Conservation (phyloP, 2,888 invertebrate species). For the Diadegma fenestrale region DNA sequence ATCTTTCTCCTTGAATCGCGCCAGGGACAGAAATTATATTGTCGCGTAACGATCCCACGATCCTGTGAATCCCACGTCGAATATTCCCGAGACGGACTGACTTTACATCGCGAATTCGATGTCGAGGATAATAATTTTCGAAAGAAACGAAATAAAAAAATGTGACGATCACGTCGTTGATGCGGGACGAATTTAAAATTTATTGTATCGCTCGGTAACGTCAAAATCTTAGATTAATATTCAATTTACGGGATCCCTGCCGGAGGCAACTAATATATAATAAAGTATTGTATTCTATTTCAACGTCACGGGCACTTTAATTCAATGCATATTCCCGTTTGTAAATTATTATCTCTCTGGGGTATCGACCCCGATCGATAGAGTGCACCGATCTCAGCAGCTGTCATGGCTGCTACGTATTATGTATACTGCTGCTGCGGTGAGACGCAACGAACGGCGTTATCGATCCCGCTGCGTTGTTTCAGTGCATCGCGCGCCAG, state of each 20-base stretch:
- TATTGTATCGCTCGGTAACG: conserved; percentile 45
- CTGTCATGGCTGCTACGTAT: conserved; percentile 49
- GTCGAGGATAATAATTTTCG: no score
- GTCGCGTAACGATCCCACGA: background rate
- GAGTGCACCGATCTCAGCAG: conserved; percentile 63
- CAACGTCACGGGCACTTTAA: conserved; percentile 67
- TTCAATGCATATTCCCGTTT: conserved; percentile 67
- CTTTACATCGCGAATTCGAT: no score
- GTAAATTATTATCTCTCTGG: conserved; percentile 69
- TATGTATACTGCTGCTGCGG: conserved; percentile 10
- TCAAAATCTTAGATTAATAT: conserved; percentile 66
- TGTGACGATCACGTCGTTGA: conserved; percentile 37
- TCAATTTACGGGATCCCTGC: conserved; percentile 64
- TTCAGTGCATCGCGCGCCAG: conserved; percentile 45
- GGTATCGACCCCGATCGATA: conserved; percentile 71
- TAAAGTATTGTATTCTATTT: conserved; percentile 61
- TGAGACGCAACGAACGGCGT: conserved; percentile 60
- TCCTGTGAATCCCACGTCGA: background rate
- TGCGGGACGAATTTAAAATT: conserved; percentile 53
- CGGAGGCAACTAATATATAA: conserved; percentile 56
- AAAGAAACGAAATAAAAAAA: conserved; percentile 45
- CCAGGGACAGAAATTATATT: background rate
- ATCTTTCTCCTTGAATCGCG: background rate
- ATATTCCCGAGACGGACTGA: background rate
- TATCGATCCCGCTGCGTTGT: conserved; percentile 68